Conservation (phyloP, 2,888 invertebrate genomes). For the Cosmia trapezina region DNA sequence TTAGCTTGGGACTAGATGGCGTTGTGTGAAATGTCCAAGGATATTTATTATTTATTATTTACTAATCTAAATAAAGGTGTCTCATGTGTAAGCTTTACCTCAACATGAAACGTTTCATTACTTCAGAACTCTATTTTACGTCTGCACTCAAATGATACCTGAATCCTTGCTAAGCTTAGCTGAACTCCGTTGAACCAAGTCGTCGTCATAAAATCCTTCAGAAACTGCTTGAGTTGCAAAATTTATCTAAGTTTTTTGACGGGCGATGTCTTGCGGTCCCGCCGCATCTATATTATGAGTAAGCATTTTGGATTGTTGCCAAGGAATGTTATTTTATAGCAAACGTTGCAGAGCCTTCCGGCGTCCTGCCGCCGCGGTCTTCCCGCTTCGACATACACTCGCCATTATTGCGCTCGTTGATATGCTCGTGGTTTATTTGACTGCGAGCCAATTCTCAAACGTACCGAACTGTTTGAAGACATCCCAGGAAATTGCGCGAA, state of each 20-base stretch:
- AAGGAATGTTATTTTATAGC: conserved; percentile 67
- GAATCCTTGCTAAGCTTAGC: conserved; percentile 48
- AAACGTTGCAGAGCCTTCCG: conserved; percentile 72
- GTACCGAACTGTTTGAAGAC: conserved; percentile 32
- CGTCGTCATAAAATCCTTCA: conserved; percentile 62
- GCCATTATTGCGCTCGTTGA: conserved; percentile 47
- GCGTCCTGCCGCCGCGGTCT: conserved; percentile 69
- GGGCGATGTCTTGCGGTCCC: conserved; percentile 63
- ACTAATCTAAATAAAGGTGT: conserved; percentile 45
- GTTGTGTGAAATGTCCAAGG: no score
- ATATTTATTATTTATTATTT: no score
- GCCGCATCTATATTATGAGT: conserved; percentile 57
- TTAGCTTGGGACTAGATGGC: no score
- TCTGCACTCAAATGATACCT: conserved; percentile 53
- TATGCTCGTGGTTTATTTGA: conserved; percentile 60
- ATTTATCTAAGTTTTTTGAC: conserved; percentile 61
- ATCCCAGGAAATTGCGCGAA: conserved; percentile 37
- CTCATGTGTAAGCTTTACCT: conserved; percentile 40
- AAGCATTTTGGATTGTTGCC: conserved; percentile 76
- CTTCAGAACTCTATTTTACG: conserved; percentile 49
- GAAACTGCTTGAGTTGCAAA: conserved; percentile 59
- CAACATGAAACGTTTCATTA: conserved; percentile 54
- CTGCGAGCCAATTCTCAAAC: conserved; percentile 59
- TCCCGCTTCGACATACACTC: conserved; percentile 50
- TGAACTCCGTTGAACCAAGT: conserved; percentile 58